Evolutionary conservation across 1,140 invertebrate genomes (phyloP).

Genomic region (Melanaphis sacchari): DNA sequence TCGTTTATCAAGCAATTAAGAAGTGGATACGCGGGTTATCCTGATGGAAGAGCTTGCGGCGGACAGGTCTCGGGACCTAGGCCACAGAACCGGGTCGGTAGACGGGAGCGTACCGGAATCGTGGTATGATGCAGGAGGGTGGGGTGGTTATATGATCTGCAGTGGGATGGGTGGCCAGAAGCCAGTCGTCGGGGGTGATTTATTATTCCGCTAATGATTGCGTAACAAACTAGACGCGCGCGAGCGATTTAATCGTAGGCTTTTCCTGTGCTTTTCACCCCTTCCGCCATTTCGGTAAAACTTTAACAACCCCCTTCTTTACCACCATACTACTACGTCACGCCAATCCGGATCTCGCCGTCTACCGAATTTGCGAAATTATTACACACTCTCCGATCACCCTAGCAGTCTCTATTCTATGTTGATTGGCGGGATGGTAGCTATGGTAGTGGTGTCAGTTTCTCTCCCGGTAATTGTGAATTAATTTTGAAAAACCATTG

Average conservation of each 20-base stretch:
- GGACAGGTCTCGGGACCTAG: slow-evolving; percentile 41
- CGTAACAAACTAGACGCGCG: slow-evolving; percentile 46
- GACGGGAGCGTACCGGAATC: neutral
- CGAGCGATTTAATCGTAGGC: slow-evolving; percentile 50
- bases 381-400: neutral
- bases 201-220: slow-evolving; percentile 56
- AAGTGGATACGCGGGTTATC: slow-evolving; percentile 30
- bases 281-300: neutral
- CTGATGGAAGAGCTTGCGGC: slow-evolving; percentile 43
- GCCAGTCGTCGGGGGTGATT: slow-evolving; percentile 34
- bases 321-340: neutral
- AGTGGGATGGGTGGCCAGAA: neutral
- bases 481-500: slow-evolving; percentile 50
- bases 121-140: neutral
- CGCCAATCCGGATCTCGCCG: neutral
- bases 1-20: slow-evolving; percentile 56
- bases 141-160: neutral
- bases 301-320: neutral
- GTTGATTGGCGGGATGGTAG: too few relatives aligned
- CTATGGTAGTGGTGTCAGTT: neutral
- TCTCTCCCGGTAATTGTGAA: slow-evolving; percentile 34
- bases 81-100: neutral
- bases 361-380: neutral
- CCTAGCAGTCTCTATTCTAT: neutral
- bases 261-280: slow-evolving; percentile 47